phyloP scores from a whole-genome alignment of 2,888 invertebrate genomes.

The Lycocerus yunnanus region DNA sequence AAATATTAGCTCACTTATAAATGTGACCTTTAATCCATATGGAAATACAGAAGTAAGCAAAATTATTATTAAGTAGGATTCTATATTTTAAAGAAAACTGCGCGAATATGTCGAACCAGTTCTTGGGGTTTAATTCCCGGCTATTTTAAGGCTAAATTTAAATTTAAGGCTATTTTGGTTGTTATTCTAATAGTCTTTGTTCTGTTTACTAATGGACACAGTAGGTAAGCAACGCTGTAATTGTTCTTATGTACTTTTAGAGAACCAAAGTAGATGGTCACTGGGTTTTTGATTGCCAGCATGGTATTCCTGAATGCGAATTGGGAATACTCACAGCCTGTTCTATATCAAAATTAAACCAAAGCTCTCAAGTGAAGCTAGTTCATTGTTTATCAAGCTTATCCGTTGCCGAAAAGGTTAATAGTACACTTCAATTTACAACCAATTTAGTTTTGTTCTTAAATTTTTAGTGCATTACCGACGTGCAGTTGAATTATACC shows the following conservation, averaged over 20 bases:
- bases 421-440: not conserved
- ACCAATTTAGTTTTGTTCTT: not conserved
- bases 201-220: too few species aligned
- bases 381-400: not conserved
- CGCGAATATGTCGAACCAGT: too few species aligned
- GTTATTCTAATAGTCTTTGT: too few species aligned
- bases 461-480: not conserved
- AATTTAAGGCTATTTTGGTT: too few species aligned
- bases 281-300: conserved; percentile 55
- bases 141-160: too few species aligned
- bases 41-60: conserved; percentile 57
- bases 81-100: too few species aligned
- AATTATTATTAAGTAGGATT: too few species aligned
- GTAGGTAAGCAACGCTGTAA: too few species aligned
- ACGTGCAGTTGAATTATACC: not conserved
- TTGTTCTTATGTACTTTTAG: too few species aligned
- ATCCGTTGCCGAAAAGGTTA: not conserved
- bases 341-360: not conserved
- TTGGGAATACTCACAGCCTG: conserved; percentile 49
- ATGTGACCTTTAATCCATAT: conserved; percentile 55
- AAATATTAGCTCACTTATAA: conserved; percentile 11
- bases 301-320: conserved; percentile 55
- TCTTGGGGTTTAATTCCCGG: too few species aligned
- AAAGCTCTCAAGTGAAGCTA: not conserved
- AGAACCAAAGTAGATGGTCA: conserved; percentile 20